Evolutionary conservation across 2,113 vertebrate species (phyloP).

Genomic region (Pseudorasbora parva): DNA sequence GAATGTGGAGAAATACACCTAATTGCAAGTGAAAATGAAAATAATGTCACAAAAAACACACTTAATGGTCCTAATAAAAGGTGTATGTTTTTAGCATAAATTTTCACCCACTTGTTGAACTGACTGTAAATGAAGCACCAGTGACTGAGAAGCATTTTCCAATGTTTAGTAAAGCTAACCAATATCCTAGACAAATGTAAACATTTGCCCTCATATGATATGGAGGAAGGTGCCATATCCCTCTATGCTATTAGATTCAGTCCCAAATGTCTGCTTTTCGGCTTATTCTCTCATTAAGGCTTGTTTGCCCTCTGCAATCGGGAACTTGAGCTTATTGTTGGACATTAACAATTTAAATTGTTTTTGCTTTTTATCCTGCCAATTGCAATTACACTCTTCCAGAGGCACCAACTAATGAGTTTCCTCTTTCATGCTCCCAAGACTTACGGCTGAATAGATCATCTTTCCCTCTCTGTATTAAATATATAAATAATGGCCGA

Average conservation of each 20-base stretch:
- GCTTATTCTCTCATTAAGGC: constrained; percentile 37
- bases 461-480: constrained; percentile 34
- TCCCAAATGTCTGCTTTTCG: constrained; percentile 20
- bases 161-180: not conserved
- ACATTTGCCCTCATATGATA: not conserved
- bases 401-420: constrained; percentile 57
- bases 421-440: constrained; percentile 50
- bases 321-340: constrained; percentile 47
- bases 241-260: not conserved
- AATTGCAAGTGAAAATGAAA: too few species aligned
- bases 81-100: too few species aligned
- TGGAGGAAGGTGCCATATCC: not conserved
- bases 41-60: too few species aligned
- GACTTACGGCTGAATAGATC: constrained; percentile 52
- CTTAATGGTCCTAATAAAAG: too few species aligned
- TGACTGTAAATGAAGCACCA: not conserved
- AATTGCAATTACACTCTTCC: constrained; percentile 55
- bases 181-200: not conserved
- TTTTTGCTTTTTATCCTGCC: constrained; percentile 54
- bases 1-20: too few species aligned
- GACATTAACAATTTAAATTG: constrained; percentile 59
- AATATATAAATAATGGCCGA: constrained; percentile 52
- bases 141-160: not conserved
- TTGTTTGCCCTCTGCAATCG: constrained; percentile 32
- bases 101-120: not conserved